Evolutionary conservation across 2,113 vertebrate species (phyloP), one percentile per base, ranked within the genome.

Genomic region (Nyctibius bracteatus): DNA sequence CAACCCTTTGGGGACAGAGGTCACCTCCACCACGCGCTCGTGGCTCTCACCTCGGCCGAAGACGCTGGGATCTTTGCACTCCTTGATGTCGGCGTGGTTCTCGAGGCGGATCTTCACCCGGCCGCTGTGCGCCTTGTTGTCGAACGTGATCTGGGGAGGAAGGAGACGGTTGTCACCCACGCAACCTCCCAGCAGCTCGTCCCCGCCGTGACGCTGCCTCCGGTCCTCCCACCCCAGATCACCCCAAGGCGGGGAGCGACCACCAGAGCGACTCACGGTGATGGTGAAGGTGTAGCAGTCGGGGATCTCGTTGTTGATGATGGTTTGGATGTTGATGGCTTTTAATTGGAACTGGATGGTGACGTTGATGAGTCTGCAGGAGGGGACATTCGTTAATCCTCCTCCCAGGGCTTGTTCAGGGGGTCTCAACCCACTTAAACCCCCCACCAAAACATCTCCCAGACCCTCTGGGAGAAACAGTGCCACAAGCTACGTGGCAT

Each of bases 281-380:
- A 99, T 97, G 14, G 97, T 95, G 96, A 99, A 99, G 63, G 99
- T 99, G 97, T 99, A 99, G 95, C 99, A 99, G 98, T 99, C 99
- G 0, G 99, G 99, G 78, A 99, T 98, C 94, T 99, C 99, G 3
- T 99, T 99, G 97, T 99, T 99, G 92, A 99, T 98, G 46, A 99
- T 98, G 35, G 98, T 99, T 97, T 99, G 99, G 57, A 99, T 98
- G 96, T 99, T 99, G 94, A 99, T 99, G 62, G 99, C 99, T 93
- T 99, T 99, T 93, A 99, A 97, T 97, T 99, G 98, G 97, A 99
- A 99, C 90, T 98, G 96, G 86, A 99, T 98, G 15, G 99, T 99
- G 52, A 99, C 98, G 27, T 99, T 99, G 96, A 99, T 99, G 95
- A 99, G 97, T 94, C 99, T 99, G 81, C 2, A 8, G 43, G 41